These are phyloP conservation scores for Heliconius erato DNA, from an alignment of 2,888 invertebrate species.

Conservation along the genomic window DNA sequence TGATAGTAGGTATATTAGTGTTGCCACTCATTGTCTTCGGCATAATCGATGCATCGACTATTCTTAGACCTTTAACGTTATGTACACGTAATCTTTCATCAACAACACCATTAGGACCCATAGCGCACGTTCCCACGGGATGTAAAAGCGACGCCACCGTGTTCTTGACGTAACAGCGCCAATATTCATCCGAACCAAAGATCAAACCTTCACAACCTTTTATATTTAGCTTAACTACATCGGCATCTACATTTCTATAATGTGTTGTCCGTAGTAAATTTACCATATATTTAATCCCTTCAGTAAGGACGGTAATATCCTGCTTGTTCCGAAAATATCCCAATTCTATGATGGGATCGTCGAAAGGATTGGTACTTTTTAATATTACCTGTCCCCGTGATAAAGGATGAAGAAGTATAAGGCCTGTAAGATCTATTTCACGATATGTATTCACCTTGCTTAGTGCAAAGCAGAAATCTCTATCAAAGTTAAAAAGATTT, in stretches of 20 bases:
- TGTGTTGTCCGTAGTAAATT: conserved; percentile 65
- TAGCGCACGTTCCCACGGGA: conserved; percentile 81
- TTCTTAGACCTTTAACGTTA: conserved; percentile 65
- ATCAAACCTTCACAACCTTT: conserved; percentile 80
- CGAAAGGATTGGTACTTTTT: conserved; percentile 66
- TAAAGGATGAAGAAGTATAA: conserved; percentile 68
- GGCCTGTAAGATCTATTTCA: conserved; percentile 62
- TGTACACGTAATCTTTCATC: conserved; percentile 71
- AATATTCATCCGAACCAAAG: conserved; percentile 86
- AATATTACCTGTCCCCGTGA: conserved; percentile 72
- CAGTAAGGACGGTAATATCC: conserved; percentile 62
- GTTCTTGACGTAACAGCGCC: conserved; percentile 87
- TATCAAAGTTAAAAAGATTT: conserved; percentile 58
- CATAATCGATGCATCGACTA: conserved; percentile 77
- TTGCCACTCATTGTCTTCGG: conserved; percentile 74
- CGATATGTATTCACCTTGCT: conserved; percentile 62
- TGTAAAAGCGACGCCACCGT: conserved; percentile 87
- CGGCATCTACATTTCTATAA: conserved; percentile 62
- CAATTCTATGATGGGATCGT: conserved; percentile 69
- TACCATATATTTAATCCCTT: conserved; percentile 67
- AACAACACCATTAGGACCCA: conserved; percentile 74
- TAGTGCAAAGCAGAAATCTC: conserved; percentile 61
- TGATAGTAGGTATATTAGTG: conserved; percentile 74
- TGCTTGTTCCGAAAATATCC: conserved; percentile 67
- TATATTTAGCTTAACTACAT: conserved; percentile 66